Conservation (phyloP, 2,113 vertebrate species). For the Pluvianellus socialis region DNA sequence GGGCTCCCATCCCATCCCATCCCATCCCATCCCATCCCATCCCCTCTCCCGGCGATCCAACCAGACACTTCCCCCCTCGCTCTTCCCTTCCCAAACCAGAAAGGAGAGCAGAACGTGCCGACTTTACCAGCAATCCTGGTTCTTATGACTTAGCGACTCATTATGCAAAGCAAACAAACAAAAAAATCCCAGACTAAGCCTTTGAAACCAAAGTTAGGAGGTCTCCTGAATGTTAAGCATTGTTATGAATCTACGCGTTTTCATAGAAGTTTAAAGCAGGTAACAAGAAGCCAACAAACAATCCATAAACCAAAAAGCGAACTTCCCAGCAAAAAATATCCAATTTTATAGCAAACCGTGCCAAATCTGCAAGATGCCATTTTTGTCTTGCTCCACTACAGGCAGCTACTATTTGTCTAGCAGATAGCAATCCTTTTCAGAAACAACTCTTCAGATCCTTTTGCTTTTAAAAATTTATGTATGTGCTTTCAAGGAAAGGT, state of each 20-base stretch:
- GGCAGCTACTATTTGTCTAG: not conserved
- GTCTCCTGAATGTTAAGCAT: not conserved
- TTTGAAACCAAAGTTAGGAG: not conserved
- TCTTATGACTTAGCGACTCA: not conserved
- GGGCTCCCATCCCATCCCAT: not conserved
- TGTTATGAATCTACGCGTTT: not conserved
- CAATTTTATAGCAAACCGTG: not conserved
- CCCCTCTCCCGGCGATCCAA: accelerated
- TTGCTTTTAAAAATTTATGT: not conserved
- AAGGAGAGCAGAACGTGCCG: not conserved
- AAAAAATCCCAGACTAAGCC: not conserved
- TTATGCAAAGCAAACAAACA: not conserved
- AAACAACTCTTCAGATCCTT: not conserved
- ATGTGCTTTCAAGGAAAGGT: not conserved
- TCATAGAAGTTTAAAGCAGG: not conserved
- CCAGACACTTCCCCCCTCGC: accelerated
- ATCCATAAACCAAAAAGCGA: not conserved
- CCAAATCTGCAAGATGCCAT: not conserved
- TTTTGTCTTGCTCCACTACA: not conserved
- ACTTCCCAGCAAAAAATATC: not conserved
- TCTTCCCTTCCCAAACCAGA: not conserved
- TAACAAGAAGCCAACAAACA: not conserved
- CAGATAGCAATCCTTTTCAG: not conserved
- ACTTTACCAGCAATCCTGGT: not conserved
- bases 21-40: not conserved